A percentile compares a stretch with the other conserved stretches of the same genome.
Evolutionary conservation across 2,113 vertebrate species (phyloP).

Genomic region (Lota lota): DNA sequence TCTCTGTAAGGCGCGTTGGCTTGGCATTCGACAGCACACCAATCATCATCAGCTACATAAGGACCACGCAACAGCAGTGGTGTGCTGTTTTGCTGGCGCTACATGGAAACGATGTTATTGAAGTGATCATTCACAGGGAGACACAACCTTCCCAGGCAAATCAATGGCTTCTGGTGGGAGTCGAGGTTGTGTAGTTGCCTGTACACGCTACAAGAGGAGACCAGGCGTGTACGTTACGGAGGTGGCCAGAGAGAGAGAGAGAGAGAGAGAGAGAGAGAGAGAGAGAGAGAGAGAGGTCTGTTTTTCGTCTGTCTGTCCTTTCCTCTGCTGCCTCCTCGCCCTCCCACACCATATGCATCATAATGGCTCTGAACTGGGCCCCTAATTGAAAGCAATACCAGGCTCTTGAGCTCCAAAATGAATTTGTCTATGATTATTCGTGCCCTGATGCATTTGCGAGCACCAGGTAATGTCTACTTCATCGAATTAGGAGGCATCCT

Average conservation of each 20-base stretch:
- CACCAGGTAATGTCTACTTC: constrained; percentile 71
- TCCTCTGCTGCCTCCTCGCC: constrained; percentile 5
- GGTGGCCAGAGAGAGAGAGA: too few relatives aligned
- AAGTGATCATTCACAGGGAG: too few relatives aligned
- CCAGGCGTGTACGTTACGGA: too few relatives aligned
- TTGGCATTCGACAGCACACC: constrained; percentile 10
- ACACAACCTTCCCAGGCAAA: too few relatives aligned
- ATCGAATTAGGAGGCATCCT: constrained; percentile 81
- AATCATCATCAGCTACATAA: constrained; percentile 1
- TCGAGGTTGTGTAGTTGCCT: too few relatives aligned
- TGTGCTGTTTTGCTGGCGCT: too few relatives aligned
- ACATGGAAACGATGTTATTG: too few relatives aligned
- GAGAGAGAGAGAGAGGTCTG: too few relatives aligned
- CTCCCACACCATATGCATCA: constrained; percentile 37
- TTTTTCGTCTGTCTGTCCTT: background rate
- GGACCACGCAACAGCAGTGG: too few relatives aligned
- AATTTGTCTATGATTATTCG: constrained; percentile 83
- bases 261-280: too few relatives aligned
- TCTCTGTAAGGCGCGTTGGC: constrained; percentile 6
- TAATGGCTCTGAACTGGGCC: constrained; percentile 64
- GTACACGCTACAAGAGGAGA: too few relatives aligned
- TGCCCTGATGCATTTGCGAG: constrained; percentile 73
- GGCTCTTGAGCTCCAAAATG: constrained; percentile 82
- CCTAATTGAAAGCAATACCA: constrained; percentile 91
- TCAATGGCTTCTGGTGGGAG: too few relatives aligned